Evolutionary conservation across 2,797 vertebrate genomes (phyloP), one percentile per base, ranked within the genome.

Genomic region (Siniperca obscura): DNA sequence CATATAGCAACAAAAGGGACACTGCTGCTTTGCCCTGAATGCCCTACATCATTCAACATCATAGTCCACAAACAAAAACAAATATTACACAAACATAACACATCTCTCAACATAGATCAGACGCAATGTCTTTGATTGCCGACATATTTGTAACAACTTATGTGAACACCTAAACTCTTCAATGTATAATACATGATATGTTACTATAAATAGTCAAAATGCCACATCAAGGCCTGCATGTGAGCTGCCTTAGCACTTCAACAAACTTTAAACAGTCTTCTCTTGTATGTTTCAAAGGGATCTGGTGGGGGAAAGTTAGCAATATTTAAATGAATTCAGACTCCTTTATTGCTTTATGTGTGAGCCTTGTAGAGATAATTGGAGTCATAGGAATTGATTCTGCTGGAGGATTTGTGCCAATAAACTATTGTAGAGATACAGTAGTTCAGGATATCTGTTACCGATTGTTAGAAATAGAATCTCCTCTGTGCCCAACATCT

Each of bases 161-260:
- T 46, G 53, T 71, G 48, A 81, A 73, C 68, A 77, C 42, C 44
- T 85, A 44, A 80, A 74, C 70, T 74, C 61, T 89, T 92, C 64
- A 55, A 19, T 78, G 62, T 69, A 78, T 79, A 86, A 79, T 64
- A 68, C 59, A 57, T 42, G 22, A 72, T 64, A 88, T 66, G 71
- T 74, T 73, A 56, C 72, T 64, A 19, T 73, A 74, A 79, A 75
- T 66, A 53, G 74, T 81, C 50, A 73, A 73, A 69, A 50, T 27
- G 56, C 68, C 76, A 89, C 87, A 85, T 88, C 71, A 69, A 80
- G 78, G 74, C 78, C 77, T 89, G 85, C 81, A 86, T 77, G 82
- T 87, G 69, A 91, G 86, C 81, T 70, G 86, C 80, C 76, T 84
- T 76, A 88, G 91, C 89, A 87, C 87, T 90, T 85, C 82, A 22